Evolutionary conservation across 1,140 invertebrate genomes (phyloP), one percentile per base, ranked within the genome.

Genomic region (Homalodisca vitripennis): DNA sequence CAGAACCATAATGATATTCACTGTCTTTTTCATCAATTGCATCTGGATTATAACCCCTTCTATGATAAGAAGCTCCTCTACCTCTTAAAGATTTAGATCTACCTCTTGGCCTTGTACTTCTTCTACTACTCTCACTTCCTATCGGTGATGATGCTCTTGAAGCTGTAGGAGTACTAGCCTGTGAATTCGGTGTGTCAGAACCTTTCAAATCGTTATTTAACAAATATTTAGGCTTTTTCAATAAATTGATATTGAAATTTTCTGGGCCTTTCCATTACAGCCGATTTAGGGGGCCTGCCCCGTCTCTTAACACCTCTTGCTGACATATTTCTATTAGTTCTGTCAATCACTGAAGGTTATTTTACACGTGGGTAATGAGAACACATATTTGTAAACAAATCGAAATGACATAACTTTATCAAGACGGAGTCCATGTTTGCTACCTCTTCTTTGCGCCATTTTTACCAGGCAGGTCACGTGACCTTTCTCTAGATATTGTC

Each of bases 191-290:
- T 17, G 88, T 89, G 75, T 88, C 84, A 1, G 84, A 83, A 71
- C 85, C 89, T 76, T 85, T 85, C 77, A 84, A 85, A 57, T 78
- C 80, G 79, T 87, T 84, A 76, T 86, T 86, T 79, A 87, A 83
- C 75, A 94, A 84, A 82, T 95, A 95, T 85, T 94, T 95, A 10
- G 94, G 93, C 81, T 95, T 96, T 82, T 95, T 94, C 78, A 95
- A 85, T 77, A 94, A 82, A 82, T n/a, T 92, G 89, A 82, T 90
- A 92, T 79, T 92, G 90, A 81, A 92, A 93, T 83, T 91, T 92
- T 77, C 88, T 89, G 74, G 89, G 87, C 77, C 89, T 87, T 77
- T 93, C 92, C 83, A 91, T 85, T 79, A 88, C 88, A 75, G 91
- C 89, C 69, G 92, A 89, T 85, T 94, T 95, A 73, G 93, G 93